Conservation (phyloP, 2,888 invertebrate genomes). For the Ochropleura plecta region DNA sequence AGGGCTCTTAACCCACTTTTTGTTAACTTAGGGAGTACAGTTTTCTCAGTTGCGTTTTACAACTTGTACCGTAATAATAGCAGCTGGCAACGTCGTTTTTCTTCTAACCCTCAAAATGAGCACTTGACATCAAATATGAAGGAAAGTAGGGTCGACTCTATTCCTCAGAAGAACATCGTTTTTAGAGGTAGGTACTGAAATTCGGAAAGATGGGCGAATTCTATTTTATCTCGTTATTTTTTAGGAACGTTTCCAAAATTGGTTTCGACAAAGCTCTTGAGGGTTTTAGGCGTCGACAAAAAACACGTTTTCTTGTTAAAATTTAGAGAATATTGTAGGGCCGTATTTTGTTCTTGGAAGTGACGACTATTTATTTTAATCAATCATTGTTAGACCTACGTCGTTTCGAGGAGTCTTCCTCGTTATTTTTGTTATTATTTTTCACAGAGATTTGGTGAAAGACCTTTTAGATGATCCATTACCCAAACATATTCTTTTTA, state of each 20-base stretch:
- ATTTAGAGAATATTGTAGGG: slow-evolving; percentile 4
- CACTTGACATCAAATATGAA: slow-evolving; percentile 45
- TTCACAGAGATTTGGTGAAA: neutral
- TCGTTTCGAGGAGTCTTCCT: neutral
- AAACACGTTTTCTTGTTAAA: slow-evolving; percentile 34
- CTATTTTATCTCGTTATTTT: slow-evolving; percentile 46
- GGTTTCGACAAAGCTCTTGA: slow-evolving; percentile 43
- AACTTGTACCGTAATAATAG: slow-evolving; percentile 42
- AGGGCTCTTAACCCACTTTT: slow-evolving; percentile 46
- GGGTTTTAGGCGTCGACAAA: slow-evolving; percentile 38
- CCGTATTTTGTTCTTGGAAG: slow-evolving; percentile 5
- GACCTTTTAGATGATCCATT: neutral
- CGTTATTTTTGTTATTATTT: neutral
- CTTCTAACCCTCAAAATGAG: slow-evolving; percentile 36
- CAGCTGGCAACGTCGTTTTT: slow-evolving; percentile 37
- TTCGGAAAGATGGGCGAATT: slow-evolving; percentile 17
- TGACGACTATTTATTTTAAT: neutral
- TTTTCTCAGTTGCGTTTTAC: slow-evolving; percentile 40
- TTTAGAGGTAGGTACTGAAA: slow-evolving; percentile 17
- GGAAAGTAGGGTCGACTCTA: slow-evolving; percentile 28
- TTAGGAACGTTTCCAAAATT: slow-evolving; percentile 35
- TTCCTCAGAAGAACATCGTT: slow-evolving; percentile 41
- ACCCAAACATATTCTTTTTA: too few species aligned
- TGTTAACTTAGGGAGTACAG: slow-evolving; percentile 20
- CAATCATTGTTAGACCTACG: neutral